Conservation (phyloP, 2,888 invertebrate species). For the Dugesia japonica region DNA sequence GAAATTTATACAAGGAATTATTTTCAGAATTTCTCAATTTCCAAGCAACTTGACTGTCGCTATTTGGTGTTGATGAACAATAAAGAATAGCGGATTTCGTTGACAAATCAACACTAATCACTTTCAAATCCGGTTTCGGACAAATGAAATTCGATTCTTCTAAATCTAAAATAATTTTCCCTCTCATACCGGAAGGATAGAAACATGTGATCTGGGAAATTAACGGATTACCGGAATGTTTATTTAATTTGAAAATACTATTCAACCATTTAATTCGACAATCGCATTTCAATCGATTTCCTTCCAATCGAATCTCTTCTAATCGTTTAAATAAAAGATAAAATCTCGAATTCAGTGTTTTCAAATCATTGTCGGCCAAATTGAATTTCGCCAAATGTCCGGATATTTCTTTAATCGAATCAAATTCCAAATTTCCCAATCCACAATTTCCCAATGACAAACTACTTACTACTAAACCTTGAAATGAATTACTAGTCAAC, state of each 20-base stretch:
- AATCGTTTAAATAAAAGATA: background rate
- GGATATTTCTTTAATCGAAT: background rate
- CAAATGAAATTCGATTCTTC: background rate
- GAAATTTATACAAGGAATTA: background rate
- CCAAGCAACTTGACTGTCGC: background rate
- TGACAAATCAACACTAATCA: background rate
- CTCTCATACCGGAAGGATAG: background rate
- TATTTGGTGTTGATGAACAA: background rate
- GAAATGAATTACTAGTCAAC: background rate
- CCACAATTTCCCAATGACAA: background rate
- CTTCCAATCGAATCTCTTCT: background rate
- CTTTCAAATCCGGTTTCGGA: background rate
- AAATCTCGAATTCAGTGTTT: background rate
- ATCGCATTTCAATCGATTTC: background rate
- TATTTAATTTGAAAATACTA: background rate
- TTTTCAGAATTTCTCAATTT: background rate
- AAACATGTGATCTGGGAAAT: background rate
- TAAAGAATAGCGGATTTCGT: background rate
- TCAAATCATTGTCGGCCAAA: background rate
- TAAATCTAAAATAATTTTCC: background rate
- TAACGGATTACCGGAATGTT: background rate
- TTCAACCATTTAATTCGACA: background rate
- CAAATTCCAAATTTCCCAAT: background rate
- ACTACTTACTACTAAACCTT: conserved; percentile 8
- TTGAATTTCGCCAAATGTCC: background rate